Base-by-base conservation (phyloP, 1,140 invertebrate species). In the Diabrotica undecimpunctata region DNA sequence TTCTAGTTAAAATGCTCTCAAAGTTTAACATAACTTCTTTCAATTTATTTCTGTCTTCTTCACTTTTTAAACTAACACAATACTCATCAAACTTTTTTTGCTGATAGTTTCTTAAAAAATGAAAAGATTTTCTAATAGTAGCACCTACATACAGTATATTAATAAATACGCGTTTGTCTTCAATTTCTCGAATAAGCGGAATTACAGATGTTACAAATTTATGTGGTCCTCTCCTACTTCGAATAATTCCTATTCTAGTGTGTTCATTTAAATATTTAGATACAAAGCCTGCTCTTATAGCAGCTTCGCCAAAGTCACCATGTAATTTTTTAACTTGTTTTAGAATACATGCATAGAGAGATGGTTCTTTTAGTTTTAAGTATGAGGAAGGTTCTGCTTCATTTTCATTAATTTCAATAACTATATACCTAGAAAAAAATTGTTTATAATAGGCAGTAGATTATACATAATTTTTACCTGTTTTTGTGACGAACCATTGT, bases 211-310 rank as follows among this genome's bases (percentile, higher is more conserved):
- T 80, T 6, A 92, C 80, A 77, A 89, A 85, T 74, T 80, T 83
- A 70, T 93, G 89, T 7, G 90, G 88, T 2, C 88, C 88, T 78
- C 91, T 90, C 67, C 89, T 79, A 36, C 82, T 82, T 73, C 87
- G 82, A 58, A 92, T 81, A 13, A 93, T 82, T 0, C 87, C 88
- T 70, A 92, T 87, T 81, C 84, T 85, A 5, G 90, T 91, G 52
- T 84, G 82, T 66, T 84, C 80, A 79, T 93, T 92, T 70, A 87
- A 91, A 80, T 92, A 92, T 82, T 90, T 91, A 37, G 88, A 87
- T 79, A 81, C 78, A 72, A 92, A 89, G 35, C 89, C 90, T 61
- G 83, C 80, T 79, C 82, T 86, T 39, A 88, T 81, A 11, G 88
- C 78, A 6, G 88, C 88, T 13, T 82, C 69, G 9, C 89, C 90